Percentiles rank a stretch among this genome's conserved stretches.
phyloP scores from a whole-genome alignment of 2,113 vertebrate genomes.

The Leptosomus discolor region DNA sequence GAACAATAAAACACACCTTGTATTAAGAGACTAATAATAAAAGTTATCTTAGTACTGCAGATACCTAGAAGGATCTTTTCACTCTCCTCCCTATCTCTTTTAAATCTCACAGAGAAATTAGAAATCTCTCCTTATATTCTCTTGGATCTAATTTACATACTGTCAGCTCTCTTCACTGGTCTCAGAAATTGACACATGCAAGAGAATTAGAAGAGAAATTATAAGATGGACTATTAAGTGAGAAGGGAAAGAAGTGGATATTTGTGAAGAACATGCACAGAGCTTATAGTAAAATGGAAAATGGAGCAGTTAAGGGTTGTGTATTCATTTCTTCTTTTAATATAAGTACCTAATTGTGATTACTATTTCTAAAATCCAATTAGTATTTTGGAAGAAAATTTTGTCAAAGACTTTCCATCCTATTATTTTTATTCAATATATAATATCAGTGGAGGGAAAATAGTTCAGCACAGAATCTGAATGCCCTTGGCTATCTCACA shows the following conservation, averaged over 20 bases:
- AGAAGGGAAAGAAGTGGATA: background rate
- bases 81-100: slow-evolving; percentile 44
- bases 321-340: background rate
- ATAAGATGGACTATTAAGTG: background rate
- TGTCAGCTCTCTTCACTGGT: background rate
- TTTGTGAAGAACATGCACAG: background rate
- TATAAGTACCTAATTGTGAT: background rate
- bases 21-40: slow-evolving; percentile 60
- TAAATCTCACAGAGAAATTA: slow-evolving; percentile 50
- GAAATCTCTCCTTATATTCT: slow-evolving; percentile 37
- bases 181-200: slow-evolving; percentile 31
- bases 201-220: slow-evolving; percentile 48
- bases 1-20: slow-evolving; percentile 59
- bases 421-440: background rate
- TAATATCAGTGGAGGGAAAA: background rate
- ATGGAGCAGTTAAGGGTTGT: background rate
- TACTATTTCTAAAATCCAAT: background rate
- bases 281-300: background rate
- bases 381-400: background rate
- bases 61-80: slow-evolving; percentile 53
- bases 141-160: slow-evolving; percentile 52
- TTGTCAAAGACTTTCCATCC: background rate
- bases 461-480: background rate
- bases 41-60: slow-evolving; percentile 50
- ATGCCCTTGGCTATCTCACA: background rate